A percentile compares a stretch with the other conserved stretches of the same genome.
Evolutionary conservation across 2,888 invertebrate species (phyloP).

Genomic region (Anodontia alba): DNA sequence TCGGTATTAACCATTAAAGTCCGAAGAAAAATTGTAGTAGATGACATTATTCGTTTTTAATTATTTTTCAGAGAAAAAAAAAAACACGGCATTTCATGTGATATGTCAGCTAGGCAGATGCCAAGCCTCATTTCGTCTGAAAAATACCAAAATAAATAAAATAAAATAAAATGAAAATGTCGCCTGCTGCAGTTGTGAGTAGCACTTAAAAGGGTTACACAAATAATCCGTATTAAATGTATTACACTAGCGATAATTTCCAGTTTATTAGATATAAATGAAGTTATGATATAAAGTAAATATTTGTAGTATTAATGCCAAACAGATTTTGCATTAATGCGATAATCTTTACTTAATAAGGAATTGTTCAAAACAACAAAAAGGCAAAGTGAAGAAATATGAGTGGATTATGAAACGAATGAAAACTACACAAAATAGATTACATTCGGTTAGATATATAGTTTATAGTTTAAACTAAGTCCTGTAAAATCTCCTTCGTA

Average conservation of each 20-base stretch:
- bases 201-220: too few relatives aligned
- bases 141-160: too few relatives aligned
- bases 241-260: not conserved
- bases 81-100: too few relatives aligned
- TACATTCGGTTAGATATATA: conserved; percentile 3
- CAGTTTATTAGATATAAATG: not conserved
- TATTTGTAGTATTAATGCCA: conserved; percentile 1
- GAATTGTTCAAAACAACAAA: not conserved
- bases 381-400: conserved; percentile 3
- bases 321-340: not conserved
- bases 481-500: too few relatives aligned
- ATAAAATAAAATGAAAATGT: too few relatives aligned
- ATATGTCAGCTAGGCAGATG: too few relatives aligned
- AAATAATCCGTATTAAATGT: not conserved
- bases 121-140: too few relatives aligned
- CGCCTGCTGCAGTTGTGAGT: too few relatives aligned
- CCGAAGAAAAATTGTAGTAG: too few relatives aligned
- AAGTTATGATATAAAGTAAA: conserved; percentile 10
- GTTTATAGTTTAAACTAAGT: not conserved
- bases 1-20: too few relatives aligned
- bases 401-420: conserved; percentile 12
- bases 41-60: too few relatives aligned
- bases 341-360: not conserved
- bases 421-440: conserved; percentile 3
- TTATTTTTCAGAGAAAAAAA: too few relatives aligned